Base-by-base conservation (phyloP, 2,888 invertebrate species). In the Orthosia incerta region DNA sequence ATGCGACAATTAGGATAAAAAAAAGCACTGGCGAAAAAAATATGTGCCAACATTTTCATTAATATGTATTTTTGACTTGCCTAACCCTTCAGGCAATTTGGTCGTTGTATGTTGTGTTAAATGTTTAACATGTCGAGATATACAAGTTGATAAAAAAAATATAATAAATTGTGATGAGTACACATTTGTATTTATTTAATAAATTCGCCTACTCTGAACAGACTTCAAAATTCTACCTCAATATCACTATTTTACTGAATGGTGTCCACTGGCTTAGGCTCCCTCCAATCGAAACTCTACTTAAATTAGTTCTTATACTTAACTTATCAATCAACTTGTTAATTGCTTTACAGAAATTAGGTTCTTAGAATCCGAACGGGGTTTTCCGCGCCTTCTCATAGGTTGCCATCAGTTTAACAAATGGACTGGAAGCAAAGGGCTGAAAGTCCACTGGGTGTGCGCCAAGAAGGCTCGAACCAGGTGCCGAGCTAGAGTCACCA, bases 391-490 rank as follows among this genome's bases (percentile, higher is more conserved):
- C 3, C 65, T 92, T 5, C 51, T 80, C 50, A 70, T 89, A 2
- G 90, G 90, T 0, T 18, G 55, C 5, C 82, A 90, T 61, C 83
- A 89, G 20, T 91, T 84, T 67, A 88, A 89, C 56, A 85, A 67
- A 66, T 80, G 82, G 70, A 64, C 73, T 55, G 76, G 84, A 23
- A 86, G 84, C 53, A 84, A 68, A 31, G 83, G 80, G 0, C 48
- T 75, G 1, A 84, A 75, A 18, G 73, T 71, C 0, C 79, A 79
- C 1, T 92, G 90, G 89, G 74, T 84, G 3, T 91, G 90, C 67
- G 26, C 39, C 12, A 67, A 46, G 15, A 76, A 51, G 5, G 23
- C 16, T 5, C 18, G 12, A 2, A 16, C 46, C 4, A 66, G 31
- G 16, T 79, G 80, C 16, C 74, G 69, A 57, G 79, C 79, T 5